phyloP scores from a whole-genome alignment of 2,888 invertebrate genomes.

The Netelia fuscicornis region DNA sequence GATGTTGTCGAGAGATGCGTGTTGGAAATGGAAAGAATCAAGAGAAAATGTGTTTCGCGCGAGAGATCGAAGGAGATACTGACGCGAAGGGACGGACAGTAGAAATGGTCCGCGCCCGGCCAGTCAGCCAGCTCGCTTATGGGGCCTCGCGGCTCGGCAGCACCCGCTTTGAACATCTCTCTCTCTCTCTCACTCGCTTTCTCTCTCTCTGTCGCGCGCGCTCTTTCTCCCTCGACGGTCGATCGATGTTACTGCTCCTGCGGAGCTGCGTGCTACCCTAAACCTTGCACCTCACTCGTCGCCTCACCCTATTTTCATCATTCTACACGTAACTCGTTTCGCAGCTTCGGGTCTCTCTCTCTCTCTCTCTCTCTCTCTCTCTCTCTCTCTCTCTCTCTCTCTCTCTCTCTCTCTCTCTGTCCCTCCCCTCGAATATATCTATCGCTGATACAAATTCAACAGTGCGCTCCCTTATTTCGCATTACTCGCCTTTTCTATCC shows the following conservation, averaged over 20 bases:
- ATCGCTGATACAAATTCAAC: conserved; percentile 1
- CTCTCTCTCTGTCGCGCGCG: background rate
- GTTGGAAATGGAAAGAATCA: background rate
- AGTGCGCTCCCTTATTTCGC: background rate
- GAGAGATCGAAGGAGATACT: conserved; percentile 57
- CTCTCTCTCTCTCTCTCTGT: background rate
- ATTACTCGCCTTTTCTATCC: background rate
- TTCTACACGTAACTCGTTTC: conserved; percentile 16
- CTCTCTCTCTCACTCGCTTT: conserved; percentile 15
- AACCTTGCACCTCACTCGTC: conserved; percentile 74
- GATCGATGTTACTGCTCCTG: conserved; percentile 84
- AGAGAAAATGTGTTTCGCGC: conserved; percentile 28
- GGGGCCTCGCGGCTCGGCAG: conserved; percentile 57
- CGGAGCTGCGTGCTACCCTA: conserved; percentile 76
- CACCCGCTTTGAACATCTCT: conserved; percentile 40
- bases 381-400: background rate
- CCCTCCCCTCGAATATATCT: background rate
- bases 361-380: background rate
- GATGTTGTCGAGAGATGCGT: background rate
- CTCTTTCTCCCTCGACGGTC: conserved; percentile 72
- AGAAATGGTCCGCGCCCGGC: conserved; percentile 74
- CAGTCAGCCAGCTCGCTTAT: conserved; percentile 74
- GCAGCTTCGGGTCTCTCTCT: background rate
- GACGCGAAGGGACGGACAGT: conserved; percentile 64
- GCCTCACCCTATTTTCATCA: conserved; percentile 26